Conservation (phyloP, 2,888 invertebrate genomes). For the Brachycybe producta region DNA sequence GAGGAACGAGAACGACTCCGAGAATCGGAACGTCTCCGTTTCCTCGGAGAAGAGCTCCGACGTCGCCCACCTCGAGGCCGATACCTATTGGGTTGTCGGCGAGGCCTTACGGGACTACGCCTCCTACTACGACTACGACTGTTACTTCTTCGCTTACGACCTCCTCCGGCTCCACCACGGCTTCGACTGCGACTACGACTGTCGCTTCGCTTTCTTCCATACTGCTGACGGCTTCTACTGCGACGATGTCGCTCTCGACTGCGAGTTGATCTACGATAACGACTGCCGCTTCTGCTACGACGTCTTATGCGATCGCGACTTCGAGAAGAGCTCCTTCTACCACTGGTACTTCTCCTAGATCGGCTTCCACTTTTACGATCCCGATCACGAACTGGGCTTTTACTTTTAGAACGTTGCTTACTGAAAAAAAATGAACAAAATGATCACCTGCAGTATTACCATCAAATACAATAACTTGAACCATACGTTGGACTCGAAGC, state of each 20-base stretch:
- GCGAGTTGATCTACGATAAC: too few species aligned
- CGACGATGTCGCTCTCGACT: constrained; percentile 8
- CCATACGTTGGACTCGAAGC: too few species aligned
- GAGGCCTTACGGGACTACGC: constrained; percentile 10
- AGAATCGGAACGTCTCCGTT: constrained; percentile 12
- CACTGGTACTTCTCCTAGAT: too few species aligned
- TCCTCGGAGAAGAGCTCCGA: constrained; percentile 9
- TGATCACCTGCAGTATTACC: too few species aligned
- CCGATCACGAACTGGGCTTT: background rate
- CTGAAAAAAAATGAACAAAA: too few species aligned
- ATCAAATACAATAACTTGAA: too few species aligned
- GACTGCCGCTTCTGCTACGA: background rate
- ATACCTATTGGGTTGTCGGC: constrained; percentile 12
- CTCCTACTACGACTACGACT: constrained; percentile 15
- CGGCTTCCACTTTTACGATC: background rate
- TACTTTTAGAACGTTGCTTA: too few species aligned
- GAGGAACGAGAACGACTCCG: constrained; percentile 17
- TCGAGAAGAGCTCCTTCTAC: constrained; percentile 10
- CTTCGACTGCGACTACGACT: constrained; percentile 14
- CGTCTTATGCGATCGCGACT: background rate
- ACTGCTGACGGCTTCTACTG: constrained; percentile 4
- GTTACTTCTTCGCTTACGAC: constrained; percentile 4
- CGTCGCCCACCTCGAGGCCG: constrained; percentile 13
- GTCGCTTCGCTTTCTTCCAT: constrained; percentile 4
- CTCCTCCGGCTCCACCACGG: background rate